These are phyloP conservation scores for Oeneis ivallda DNA, from an alignment of 2,888 invertebrate genomes.

Conservation along the genomic window DNA sequence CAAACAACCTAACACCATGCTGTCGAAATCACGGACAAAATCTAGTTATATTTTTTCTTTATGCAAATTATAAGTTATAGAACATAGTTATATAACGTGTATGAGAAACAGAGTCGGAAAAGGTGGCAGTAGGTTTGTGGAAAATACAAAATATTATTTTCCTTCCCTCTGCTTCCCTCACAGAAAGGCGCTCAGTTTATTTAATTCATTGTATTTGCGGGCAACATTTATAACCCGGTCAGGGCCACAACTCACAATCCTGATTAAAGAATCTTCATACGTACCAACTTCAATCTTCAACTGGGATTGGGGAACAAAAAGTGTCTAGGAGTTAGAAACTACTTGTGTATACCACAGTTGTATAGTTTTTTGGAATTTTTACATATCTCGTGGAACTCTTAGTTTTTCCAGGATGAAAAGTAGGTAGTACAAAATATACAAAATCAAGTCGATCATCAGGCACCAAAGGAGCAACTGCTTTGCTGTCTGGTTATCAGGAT, in stretches of 20 bases:
- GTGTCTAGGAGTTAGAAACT: too few species aligned
- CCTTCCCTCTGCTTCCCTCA: background rate
- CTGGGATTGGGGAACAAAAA: background rate
- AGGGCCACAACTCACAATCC: slow-evolving; percentile 7
- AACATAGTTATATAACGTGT: slow-evolving; percentile 2
- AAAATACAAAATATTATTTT: slow-evolving; percentile 16
- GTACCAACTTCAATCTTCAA: background rate
- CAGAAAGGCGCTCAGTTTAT: slow-evolving; percentile 14
- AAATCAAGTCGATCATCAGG: too few species aligned
- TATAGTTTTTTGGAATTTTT: too few species aligned
- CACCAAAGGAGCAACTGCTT: too few species aligned
- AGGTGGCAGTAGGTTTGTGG: background rate
- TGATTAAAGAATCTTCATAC: background rate
- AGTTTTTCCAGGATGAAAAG: too few species aligned
- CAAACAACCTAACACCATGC: too few species aligned
- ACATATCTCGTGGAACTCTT: too few species aligned
- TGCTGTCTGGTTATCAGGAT: too few species aligned
- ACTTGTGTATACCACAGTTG: too few species aligned
- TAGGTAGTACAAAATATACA: too few species aligned
- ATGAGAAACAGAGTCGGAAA: slow-evolving; percentile 15
- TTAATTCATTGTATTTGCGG: slow-evolving; percentile 18
- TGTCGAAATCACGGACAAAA: too few species aligned
- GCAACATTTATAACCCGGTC: slow-evolving; percentile 13
- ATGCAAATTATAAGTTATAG: background rate
- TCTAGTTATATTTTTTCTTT: background rate